A percentile compares a stretch with the other conserved stretches of the same genome.
These are phyloP conservation scores for Linhomoeus sp. DNA, from an alignment of 2,888 invertebrate genomes.

Conservation along the genomic window DNA sequence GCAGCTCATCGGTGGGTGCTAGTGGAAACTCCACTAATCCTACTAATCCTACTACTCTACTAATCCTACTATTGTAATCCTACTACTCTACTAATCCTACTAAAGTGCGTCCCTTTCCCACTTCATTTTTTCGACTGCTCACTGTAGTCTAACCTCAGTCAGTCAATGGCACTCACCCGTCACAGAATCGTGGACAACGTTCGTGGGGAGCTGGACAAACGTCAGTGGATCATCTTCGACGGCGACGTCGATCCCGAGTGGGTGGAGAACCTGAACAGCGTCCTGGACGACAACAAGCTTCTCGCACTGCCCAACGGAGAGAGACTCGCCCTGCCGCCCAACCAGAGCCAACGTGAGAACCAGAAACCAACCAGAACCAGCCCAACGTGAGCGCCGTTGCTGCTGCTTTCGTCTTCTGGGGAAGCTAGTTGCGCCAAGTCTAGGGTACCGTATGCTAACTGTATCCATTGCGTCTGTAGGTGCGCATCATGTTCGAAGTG, in stretches of 20 bases:
- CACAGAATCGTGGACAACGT: slow-evolving; percentile 93
- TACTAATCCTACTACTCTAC: no score
- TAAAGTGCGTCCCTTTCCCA: background rate
- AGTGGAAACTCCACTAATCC: no score
- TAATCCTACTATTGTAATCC: no score
- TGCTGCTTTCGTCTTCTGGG: no score
- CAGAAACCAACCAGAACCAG: no score
- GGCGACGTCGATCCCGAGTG: slow-evolving; percentile 99
- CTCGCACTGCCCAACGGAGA: slow-evolving; percentile 95
- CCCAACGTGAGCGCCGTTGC: no score
- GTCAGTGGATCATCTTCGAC: slow-evolving; percentile 99
- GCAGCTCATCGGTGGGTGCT: slow-evolving; percentile 91
- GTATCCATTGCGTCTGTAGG: no score
- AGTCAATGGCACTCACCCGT: no score
- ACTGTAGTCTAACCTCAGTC: background rate
- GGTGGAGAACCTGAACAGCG: slow-evolving; percentile 98
- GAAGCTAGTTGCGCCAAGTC: no score
- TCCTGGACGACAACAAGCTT: slow-evolving; percentile 92
- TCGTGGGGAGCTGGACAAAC: slow-evolving; percentile 88
- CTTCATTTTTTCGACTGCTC: background rate
- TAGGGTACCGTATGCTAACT: no score
- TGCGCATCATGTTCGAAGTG: no score
- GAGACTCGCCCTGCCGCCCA: slow-evolving; percentile 84
- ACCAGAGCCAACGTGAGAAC: no score
- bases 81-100: background rate